These are phyloP conservation scores for Pagrus major DNA, from an alignment of 2,113 vertebrate genomes.

Conservation along the genomic window DNA sequence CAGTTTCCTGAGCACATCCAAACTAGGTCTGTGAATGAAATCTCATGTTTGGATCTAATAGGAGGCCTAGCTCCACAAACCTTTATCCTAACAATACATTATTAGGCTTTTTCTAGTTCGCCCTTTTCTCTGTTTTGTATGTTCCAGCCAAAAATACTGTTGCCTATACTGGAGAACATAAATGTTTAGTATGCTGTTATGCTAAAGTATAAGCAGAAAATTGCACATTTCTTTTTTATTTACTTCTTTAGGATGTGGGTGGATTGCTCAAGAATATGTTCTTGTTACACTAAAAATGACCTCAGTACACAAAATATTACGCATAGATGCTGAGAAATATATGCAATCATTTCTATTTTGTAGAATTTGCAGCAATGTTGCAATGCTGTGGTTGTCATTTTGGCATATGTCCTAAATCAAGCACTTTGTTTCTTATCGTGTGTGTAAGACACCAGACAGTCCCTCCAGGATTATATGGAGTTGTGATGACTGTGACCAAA, in stretches of 20 bases:
- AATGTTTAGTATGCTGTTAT: conserved; percentile 41
- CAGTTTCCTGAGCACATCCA: conserved; percentile 43
- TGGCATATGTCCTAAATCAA: conserved; percentile 47
- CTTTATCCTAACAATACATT: conserved; percentile 38
- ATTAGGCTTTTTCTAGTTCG: conserved; percentile 50
- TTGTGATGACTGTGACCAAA: conserved; percentile 45
- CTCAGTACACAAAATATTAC: conserved; percentile 34
- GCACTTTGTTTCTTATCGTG: conserved; percentile 61
- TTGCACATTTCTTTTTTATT: conserved; percentile 53
- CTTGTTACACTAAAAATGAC: conserved; percentile 35
- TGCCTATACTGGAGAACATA: conserved; percentile 27
- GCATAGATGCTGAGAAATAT: conserved; percentile 61
- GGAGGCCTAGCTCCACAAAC: conserved; percentile 7
- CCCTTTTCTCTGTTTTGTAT: conserved; percentile 52
- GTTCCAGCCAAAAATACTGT: conserved; percentile 47
- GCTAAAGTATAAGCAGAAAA: conserved; percentile 39
- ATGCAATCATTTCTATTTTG: conserved; percentile 64
- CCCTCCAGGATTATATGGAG: conserved; percentile 13
- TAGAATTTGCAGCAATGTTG: conserved; percentile 33
- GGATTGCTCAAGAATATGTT: conserved; percentile 30
- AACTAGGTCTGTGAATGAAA: conserved; percentile 31
- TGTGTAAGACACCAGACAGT: conserved; percentile 7
- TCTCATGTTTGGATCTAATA: conserved; percentile 28
- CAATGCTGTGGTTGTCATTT: conserved; percentile 33
- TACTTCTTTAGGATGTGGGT: conserved; percentile 20